Evolutionary conservation across 2,113 vertebrate genomes (phyloP).

Genomic region (Rhodinocichla rosea): DNA sequence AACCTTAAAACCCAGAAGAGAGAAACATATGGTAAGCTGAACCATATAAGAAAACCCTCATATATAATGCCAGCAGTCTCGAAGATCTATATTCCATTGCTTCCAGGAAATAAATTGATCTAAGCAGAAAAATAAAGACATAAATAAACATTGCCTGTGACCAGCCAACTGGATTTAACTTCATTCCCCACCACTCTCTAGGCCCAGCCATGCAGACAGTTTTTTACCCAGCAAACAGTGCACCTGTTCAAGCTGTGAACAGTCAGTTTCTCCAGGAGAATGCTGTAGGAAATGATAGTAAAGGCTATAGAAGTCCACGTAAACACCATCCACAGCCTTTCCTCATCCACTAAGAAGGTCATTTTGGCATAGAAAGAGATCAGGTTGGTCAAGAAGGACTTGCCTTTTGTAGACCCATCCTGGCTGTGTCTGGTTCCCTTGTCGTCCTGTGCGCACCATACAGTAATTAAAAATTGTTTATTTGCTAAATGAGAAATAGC

Average conservation of each 20-base stretch:
- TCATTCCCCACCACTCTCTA: not conserved
- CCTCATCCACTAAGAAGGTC: not conserved
- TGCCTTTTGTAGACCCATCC: not conserved
- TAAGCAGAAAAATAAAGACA: not conserved
- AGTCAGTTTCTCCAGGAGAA: not conserved
- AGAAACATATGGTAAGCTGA: not conserved
- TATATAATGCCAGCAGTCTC: not conserved
- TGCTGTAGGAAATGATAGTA: not conserved
- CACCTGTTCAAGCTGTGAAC: not conserved
- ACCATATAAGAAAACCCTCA: not conserved
- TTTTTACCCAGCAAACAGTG: not conserved
- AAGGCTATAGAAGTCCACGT: rapidly evolving
- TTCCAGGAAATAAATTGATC: not conserved
- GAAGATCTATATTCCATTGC: not conserved
- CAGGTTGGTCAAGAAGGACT: not conserved
- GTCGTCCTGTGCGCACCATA: not conserved
- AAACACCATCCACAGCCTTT: not conserved
- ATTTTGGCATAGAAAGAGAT: not conserved
- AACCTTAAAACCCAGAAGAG: not conserved
- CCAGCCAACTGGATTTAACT: not conserved
- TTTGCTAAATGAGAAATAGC: not conserved
- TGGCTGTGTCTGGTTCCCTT: too few species aligned
- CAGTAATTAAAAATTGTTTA: not conserved
- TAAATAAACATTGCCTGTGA: not conserved
- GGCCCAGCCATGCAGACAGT: not conserved